phyloP scores from a whole-genome alignment of 2,888 invertebrate species.

The Drosophila lutescens region DNA sequence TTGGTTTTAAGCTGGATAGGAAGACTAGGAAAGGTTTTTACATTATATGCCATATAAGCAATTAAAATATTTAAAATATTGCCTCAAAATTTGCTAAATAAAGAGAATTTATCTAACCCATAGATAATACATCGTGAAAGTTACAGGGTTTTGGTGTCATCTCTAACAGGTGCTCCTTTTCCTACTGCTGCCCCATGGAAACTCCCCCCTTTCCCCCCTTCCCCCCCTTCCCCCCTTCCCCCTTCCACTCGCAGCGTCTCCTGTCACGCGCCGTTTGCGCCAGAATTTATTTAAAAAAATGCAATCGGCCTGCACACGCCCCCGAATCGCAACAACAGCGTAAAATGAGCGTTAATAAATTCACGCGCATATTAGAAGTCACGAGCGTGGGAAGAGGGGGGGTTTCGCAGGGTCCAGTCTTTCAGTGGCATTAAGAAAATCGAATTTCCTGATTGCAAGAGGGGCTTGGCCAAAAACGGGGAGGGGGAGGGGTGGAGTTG shows the following conservation, averaged over 20 bases:
- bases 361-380: conserved; percentile 74
- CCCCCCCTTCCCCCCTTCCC: not conserved
- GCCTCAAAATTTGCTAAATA: not conserved
- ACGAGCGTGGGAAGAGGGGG: conserved; percentile 13
- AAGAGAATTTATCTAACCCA: too few relatives aligned
- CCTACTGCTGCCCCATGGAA: not conserved
- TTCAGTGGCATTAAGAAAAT: conserved; percentile 78
- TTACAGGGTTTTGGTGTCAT: not conserved
- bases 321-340: conserved; percentile 56
- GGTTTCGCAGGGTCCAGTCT: conserved; percentile 27
- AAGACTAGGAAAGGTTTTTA: not conserved
- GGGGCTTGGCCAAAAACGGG: conserved; percentile 14
- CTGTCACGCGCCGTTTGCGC: conserved; percentile 78
- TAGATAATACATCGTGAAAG: not conserved
- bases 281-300: conserved; percentile 79
- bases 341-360: conserved; percentile 77
- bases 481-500: not conserved
- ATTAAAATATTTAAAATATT: not conserved
- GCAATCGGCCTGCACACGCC: conserved; percentile 73
- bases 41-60: not conserved
- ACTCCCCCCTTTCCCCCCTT: not conserved
- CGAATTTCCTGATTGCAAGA: conserved; percentile 82
- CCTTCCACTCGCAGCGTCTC: conserved; percentile 17
- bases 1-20: not conserved
- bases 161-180: conserved; percentile 18